Conservation (phyloP, 2,888 invertebrate species). For the Dasysyrphus tricinctus region DNA sequence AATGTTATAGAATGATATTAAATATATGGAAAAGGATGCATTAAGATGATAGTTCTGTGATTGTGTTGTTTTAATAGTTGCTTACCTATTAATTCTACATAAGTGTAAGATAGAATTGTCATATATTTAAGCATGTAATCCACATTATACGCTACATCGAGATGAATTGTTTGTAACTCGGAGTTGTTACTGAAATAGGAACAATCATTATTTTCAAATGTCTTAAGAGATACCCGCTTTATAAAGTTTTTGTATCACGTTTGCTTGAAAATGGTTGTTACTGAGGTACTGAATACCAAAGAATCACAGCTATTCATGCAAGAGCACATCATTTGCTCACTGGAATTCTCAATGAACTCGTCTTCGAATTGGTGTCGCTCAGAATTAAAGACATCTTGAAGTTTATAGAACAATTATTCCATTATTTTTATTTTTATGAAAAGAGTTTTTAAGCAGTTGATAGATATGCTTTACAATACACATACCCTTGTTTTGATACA, state of each 20-base stretch:
- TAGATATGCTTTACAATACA: not conserved
- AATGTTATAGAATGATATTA: not conserved
- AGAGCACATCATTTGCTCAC: slow-evolving; percentile 80
- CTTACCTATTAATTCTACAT: slow-evolving; percentile 83
- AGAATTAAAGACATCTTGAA: slow-evolving; percentile 76
- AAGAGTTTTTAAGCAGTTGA: no score
- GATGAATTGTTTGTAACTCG: slow-evolving; percentile 66
- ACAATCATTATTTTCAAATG: not conserved
- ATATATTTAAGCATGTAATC: slow-evolving; percentile 82
- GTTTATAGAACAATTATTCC: not conserved
- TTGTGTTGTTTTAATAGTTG: not conserved
- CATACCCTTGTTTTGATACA: slow-evolving; percentile 79
- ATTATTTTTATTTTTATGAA: no score
- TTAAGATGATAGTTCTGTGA: slow-evolving; percentile 40
- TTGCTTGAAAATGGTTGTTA: slow-evolving; percentile 76
- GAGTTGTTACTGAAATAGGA: slow-evolving; percentile 48
- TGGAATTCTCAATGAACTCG: slow-evolving; percentile 77
- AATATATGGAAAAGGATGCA: slow-evolving; percentile 44
- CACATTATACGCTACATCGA: slow-evolving; percentile 82
- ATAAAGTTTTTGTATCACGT: slow-evolving; percentile 73
- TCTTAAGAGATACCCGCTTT: not conserved
- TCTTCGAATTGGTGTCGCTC: slow-evolving; percentile 78
- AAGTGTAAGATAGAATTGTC: slow-evolving; percentile 82
- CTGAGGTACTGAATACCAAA: slow-evolving; percentile 77
- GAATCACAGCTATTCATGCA: slow-evolving; percentile 81